A percentile compares a stretch with the other conserved stretches of the same genome.
Evolutionary conservation across 2,797 vertebrate species (phyloP).

Genomic region (Periparus ater): DNA sequence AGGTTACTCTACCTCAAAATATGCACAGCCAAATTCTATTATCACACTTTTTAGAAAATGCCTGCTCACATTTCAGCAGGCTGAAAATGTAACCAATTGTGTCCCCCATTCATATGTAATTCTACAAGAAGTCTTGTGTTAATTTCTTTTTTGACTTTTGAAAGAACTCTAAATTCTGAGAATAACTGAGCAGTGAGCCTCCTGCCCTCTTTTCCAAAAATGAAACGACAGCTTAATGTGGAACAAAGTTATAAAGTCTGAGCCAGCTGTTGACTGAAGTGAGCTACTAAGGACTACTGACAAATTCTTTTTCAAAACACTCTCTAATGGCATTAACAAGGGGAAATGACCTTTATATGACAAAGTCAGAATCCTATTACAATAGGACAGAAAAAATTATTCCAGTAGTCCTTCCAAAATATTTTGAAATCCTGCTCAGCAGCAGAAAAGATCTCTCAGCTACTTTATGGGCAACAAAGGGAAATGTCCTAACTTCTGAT

Average conservation of each 20-base stretch:
- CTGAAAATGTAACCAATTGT: not conserved
- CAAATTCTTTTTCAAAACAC: constrained; percentile 16
- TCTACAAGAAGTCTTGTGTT: not conserved
- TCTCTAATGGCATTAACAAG: not conserved
- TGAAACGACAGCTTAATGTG: not conserved
- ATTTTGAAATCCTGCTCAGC: constrained; percentile 33
- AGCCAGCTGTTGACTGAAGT: not conserved
- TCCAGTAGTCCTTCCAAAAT: constrained; percentile 23
- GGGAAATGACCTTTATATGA: constrained; percentile 30
- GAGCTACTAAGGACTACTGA: not conserved
- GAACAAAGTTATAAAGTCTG: not conserved
- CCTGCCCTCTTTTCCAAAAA: not conserved
- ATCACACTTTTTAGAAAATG: not conserved
- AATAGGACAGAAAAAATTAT: not conserved
- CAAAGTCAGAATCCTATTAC: constrained; percentile 14
- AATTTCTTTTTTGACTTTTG: not conserved
- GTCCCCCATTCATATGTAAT: not conserved
- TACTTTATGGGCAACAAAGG: not conserved
- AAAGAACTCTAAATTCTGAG: not conserved
- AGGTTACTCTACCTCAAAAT: not conserved
- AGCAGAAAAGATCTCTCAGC: not conserved
- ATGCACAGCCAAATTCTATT: not conserved
- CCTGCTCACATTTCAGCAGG: not conserved
- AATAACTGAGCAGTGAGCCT: not conserved
- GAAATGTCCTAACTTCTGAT: constrained; percentile 18